Percentiles rank a stretch among this genome's conserved stretches.
phyloP scores from a whole-genome alignment of 2,888 invertebrate genomes.

The Agonopterix heracliana region DNA sequence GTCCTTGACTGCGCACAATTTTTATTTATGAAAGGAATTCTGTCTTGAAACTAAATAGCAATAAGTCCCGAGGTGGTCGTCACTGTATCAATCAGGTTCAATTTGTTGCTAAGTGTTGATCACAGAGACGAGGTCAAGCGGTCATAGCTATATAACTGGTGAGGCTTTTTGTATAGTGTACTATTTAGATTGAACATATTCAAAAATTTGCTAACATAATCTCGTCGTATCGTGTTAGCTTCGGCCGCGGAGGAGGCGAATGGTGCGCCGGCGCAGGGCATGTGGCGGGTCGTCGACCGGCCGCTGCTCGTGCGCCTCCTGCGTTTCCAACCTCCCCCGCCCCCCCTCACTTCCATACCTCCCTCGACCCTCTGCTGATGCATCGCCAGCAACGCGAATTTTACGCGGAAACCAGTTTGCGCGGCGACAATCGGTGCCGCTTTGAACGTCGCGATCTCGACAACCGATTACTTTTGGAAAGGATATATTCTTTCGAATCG shows the following conservation, averaged over 20 bases:
- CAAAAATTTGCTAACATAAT: conserved; percentile 44
- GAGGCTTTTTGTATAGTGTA: too few relatives aligned
- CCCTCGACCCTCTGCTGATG: conserved; percentile 64
- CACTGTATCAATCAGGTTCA: background rate
- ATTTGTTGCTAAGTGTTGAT: too few relatives aligned
- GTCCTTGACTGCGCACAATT: background rate
- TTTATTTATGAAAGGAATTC: too few relatives aligned
- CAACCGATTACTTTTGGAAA: conserved; percentile 27
- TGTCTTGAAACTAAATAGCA: too few relatives aligned
- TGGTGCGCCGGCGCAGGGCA: conserved; percentile 68
- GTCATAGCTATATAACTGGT: too few relatives aligned
- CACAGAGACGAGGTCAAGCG: too few relatives aligned
- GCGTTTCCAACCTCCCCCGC: conserved; percentile 60
- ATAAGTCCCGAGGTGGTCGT: background rate
- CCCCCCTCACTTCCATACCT: conserved; percentile 36
- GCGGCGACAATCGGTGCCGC: conserved; percentile 50
- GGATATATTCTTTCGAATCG: conserved; percentile 2
- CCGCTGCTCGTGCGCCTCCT: conserved; percentile 68
- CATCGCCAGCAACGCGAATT: conserved; percentile 71
- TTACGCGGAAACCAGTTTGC: conserved; percentile 70
- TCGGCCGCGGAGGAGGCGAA: conserved; percentile 50
- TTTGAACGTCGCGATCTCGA: conserved; percentile 36
- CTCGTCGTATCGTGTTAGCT: conserved; percentile 51
- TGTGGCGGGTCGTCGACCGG: conserved; percentile 72
- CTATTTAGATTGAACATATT: background rate